phyloP scores from a whole-genome alignment of 2,888 invertebrate species.

The Galeopsomyia nigrocyanea region DNA sequence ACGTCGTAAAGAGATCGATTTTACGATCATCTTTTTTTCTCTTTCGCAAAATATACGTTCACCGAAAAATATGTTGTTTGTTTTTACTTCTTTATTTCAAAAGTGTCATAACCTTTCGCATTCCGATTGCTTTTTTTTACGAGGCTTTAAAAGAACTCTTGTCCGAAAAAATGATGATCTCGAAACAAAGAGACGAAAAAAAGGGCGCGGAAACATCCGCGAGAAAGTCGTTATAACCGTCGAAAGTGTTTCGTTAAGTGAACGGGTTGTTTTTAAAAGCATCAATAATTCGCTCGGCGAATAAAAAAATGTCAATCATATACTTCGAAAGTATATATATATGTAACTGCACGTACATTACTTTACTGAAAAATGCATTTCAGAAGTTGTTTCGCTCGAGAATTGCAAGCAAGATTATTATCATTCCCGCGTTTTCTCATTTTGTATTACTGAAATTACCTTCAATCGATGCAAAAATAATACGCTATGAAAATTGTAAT shows the following conservation, averaged over 20 bases:
- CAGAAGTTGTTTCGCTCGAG: too few relatives aligned
- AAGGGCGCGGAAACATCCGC: constrained; percentile 6
- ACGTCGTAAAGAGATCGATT: constrained; percentile 9
- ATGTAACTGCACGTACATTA: too few relatives aligned
- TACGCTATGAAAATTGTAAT: too few relatives aligned
- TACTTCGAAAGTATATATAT: too few relatives aligned
- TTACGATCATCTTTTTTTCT: neutral
- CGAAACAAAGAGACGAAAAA: neutral
- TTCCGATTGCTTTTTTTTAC: constrained; percentile 34
- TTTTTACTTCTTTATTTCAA: constrained; percentile 7
- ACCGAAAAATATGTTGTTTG: constrained; percentile 17
- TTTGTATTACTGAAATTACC: too few relatives aligned
- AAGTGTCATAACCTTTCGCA: constrained; percentile 26
- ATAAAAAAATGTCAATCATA: neutral
- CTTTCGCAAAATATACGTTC: neutral
- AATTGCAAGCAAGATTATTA: too few relatives aligned
- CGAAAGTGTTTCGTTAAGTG: constrained; percentile 5
- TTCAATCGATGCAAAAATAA: too few relatives aligned
- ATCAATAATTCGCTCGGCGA: constrained; percentile 10
- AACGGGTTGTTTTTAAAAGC: neutral
- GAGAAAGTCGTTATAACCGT: neutral
- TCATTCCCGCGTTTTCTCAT: too few relatives aligned
- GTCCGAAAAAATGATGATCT: constrained; percentile 13
- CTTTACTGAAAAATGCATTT: too few relatives aligned
- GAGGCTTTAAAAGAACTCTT: constrained; percentile 10